These are phyloP conservation scores for Keiferia lycopersicella DNA, from an alignment of 2,888 invertebrate species.

Conservation along the genomic window DNA sequence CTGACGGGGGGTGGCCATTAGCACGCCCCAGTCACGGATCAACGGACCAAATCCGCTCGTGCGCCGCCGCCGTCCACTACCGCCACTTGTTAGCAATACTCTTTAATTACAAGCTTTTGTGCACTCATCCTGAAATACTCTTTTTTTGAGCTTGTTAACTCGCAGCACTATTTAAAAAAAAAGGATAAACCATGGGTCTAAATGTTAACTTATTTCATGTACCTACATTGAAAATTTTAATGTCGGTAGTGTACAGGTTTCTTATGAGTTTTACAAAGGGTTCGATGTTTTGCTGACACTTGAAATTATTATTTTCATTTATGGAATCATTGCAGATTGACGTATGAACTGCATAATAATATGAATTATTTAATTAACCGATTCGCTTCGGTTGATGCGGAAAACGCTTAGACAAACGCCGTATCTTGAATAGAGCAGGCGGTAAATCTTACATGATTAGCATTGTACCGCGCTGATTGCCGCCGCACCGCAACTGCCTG, in stretches of 20 bases:
- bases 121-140: conserved; percentile 8
- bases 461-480: conserved; percentile 16
- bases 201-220: no score
- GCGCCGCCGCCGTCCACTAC: not conserved
- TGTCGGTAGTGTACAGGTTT: no score
- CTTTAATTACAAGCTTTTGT: conserved; percentile 23
- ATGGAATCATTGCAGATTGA: no score
- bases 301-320: no score
- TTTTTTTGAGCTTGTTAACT: conserved; percentile 7
- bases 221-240: no score
- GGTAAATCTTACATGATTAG: conserved; percentile 15
- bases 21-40: conserved; percentile 59
- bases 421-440: conserved; percentile 13
- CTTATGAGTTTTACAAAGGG: no score
- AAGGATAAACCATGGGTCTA: no score
- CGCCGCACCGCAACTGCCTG: not conserved
- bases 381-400: not conserved
- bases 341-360: no score
- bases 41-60: conserved; percentile 49
- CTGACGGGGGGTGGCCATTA: conserved; percentile 59
- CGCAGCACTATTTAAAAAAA: no score
- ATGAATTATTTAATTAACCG: no score
- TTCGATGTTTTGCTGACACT: no score
- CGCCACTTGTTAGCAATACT: conserved; percentile 22
- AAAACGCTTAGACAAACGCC: conserved; percentile 13